Evolutionary conservation across 2,888 invertebrate genomes (phyloP), one percentile per base, ranked within the genome.

Genomic region (Machimus atricapillus): DNA sequence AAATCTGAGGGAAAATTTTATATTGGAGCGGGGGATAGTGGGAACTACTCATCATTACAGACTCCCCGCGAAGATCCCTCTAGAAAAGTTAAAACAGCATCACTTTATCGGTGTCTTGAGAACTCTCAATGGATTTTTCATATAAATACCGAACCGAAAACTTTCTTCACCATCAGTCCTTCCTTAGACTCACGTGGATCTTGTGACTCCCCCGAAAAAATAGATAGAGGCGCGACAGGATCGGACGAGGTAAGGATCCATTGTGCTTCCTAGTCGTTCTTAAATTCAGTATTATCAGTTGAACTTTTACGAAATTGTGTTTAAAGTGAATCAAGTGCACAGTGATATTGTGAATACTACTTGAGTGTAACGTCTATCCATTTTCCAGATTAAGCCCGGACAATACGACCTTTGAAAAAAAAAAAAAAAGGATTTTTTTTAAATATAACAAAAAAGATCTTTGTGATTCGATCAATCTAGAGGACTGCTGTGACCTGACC

Each of bases 141-240:
- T 88, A 88, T 88, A 88, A 88, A 88, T 88, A 88, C 81, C 79
- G 82, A 81, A 83, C 85, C 77, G 43, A 87, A 87, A 87, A 86
- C 58, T 77, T 86, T 87, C 76, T 83, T 87, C 34, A 81, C 73
- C 78, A 88, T 88, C 88, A 88, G 88, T 88, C 87, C 88, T 87
- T 88, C 87, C 82, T 85, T 83, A 85, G 86, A 87, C 86, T 85
- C 86, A 58, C 86, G 46, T 79, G 85, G 74, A 87, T 87, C 87
- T 85, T 87, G 76, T 86, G 86, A 86, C 87, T 73, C 27, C 40
- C 31, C 58, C 31, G 43, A 73, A n/a, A 34, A 56, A 14, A 31
- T 27, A 34, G 40, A 77, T 52, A 86, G 82, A 86, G 56, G 9
- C 87, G 86, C 87, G 87, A 78, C 83, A 74, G 78, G 40, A 43